Evolutionary conservation across 2,797 vertebrate genomes (phyloP).

Genomic region (Pseudochirops corinnae): DNA sequence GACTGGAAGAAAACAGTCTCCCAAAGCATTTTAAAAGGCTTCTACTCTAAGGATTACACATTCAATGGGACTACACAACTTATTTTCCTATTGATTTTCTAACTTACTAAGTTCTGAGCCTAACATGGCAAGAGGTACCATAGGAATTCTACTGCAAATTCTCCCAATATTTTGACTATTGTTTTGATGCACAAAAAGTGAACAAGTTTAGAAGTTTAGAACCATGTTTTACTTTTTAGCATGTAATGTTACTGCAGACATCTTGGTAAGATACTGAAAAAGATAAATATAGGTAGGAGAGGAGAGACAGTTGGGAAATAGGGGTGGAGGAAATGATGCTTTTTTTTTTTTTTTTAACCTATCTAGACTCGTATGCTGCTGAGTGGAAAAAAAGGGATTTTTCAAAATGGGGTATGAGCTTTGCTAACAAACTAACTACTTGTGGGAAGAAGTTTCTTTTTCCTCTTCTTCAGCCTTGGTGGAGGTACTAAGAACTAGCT

Average conservation of each 20-base stretch:
- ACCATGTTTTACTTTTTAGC: neutral
- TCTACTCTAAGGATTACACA: neutral
- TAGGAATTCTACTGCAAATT: neutral
- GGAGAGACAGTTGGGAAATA: neutral
- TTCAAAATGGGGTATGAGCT: neutral
- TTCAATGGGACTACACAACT: neutral
- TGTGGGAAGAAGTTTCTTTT: neutral
- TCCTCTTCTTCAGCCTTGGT: neutral
- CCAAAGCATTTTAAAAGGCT: neutral
- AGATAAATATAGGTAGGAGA: neutral
- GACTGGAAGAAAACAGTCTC: neutral
- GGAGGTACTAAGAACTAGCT: neutral
- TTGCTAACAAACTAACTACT: neutral
- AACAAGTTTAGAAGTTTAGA: neutral
- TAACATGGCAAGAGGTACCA: neutral
- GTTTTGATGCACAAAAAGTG: neutral
- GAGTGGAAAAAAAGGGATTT: neutral
- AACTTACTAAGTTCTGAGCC: neutral
- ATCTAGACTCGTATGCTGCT: neutral
- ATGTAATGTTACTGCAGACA: neutral
- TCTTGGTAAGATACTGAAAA: neutral
- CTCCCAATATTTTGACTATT: neutral
- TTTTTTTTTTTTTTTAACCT: neutral
- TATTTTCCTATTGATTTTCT: neutral
- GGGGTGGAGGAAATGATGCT: neutral